Conservation (phyloP, 2,797 vertebrate species). For the Enteromius afrohamiltoni region DNA sequence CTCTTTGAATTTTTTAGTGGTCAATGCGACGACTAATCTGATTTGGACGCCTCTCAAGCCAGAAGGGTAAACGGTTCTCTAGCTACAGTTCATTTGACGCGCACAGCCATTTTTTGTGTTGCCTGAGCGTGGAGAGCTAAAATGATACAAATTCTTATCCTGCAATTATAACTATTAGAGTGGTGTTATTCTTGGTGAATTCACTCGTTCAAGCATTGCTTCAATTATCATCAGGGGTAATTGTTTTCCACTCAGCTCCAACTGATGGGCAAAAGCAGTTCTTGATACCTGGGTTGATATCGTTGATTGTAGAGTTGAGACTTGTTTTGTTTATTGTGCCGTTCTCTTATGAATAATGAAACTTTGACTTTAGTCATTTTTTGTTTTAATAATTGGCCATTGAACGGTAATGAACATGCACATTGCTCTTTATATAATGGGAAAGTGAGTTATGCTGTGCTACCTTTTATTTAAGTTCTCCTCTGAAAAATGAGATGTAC, state of each 20-base stretch:
- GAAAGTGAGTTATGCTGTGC: not conserved
- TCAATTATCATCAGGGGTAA: slow-evolving; percentile 66
- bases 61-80: slow-evolving; percentile 69
- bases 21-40: slow-evolving; percentile 77
- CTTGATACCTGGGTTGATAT: slow-evolving; percentile 49
- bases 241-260: slow-evolving; percentile 62
- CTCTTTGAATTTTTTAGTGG: slow-evolving; percentile 73
- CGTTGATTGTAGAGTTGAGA: slow-evolving; percentile 32
- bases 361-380: not conserved
- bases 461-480: not conserved
- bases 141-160: slow-evolving; percentile 73
- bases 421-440: not conserved
- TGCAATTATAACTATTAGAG: slow-evolving; percentile 71
- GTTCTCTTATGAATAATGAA: slow-evolving; percentile 18
- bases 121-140: slow-evolving; percentile 65
- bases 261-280: slow-evolving; percentile 53
- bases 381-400: not conserved
- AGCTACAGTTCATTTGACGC: slow-evolving; percentile 78
- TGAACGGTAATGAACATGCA: not conserved
- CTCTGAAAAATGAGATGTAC: not conserved
- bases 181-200: slow-evolving; percentile 73
- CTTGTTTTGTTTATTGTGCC: slow-evolving; percentile 27
- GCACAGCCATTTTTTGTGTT: slow-evolving; percentile 73
- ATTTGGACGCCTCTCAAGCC: slow-evolving; percentile 74
- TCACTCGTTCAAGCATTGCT: slow-evolving; percentile 60